Conservation (phyloP, 2,797 vertebrate species). For the Buceros bicornis region DNA sequence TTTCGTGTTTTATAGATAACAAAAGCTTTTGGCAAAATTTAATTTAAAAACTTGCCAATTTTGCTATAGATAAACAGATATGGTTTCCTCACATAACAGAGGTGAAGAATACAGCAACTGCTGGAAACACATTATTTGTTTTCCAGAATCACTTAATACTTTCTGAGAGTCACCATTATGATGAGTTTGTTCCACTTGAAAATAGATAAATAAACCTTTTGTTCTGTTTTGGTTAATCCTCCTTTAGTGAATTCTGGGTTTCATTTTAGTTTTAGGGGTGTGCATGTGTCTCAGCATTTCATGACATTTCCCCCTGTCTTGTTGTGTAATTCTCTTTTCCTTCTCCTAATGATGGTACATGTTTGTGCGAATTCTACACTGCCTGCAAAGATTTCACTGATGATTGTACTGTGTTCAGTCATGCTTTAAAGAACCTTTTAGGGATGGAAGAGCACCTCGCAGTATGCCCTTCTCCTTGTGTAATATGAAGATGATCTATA, state of each 20-base stretch:
- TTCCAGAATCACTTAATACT: background rate
- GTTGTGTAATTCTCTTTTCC: background rate
- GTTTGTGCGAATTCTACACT: background rate
- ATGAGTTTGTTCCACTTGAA: background rate
- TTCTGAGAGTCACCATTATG: background rate
- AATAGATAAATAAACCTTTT: background rate
- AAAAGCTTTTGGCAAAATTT: conserved; percentile 38
- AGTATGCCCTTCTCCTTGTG: background rate
- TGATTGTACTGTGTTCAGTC: background rate
- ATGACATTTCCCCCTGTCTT: background rate
- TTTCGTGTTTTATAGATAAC: conserved; percentile 11
- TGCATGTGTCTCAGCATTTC: background rate
- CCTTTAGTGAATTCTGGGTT: background rate
- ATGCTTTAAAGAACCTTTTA: background rate
- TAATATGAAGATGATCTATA: background rate
- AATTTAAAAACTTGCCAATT: background rate
- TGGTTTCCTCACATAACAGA: background rate
- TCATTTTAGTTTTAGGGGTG: background rate
- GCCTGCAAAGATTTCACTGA: background rate
- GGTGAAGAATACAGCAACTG: background rate
- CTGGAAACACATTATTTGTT: background rate
- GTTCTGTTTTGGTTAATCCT: background rate
- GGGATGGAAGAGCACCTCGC: background rate
- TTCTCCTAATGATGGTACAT: background rate
- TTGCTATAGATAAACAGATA: conserved; percentile 14